phyloP scores from a whole-genome alignment of 1,140 invertebrate genomes.

The Ridgeia piscesae region DNA sequence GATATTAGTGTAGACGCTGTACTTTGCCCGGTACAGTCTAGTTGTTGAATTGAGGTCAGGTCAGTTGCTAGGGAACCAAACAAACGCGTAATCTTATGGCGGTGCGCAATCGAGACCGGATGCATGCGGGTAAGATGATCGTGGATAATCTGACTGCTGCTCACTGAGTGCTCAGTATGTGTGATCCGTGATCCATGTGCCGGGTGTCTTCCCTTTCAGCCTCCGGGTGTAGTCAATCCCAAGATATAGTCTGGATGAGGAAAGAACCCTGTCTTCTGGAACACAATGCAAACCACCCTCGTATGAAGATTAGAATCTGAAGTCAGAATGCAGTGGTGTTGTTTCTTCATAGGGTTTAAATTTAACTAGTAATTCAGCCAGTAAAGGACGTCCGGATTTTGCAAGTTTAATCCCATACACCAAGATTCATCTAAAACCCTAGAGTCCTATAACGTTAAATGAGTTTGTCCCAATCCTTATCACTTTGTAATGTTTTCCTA shows the following conservation, averaged over 20 bases:
- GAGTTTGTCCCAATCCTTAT: background rate
- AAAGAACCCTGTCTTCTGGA: background rate
- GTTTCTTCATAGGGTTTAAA: background rate
- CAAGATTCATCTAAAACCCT: background rate
- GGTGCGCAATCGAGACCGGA: background rate
- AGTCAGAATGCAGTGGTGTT: background rate
- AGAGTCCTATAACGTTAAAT: background rate
- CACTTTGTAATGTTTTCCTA: background rate
- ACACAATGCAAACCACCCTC: background rate
- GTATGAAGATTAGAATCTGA: background rate
- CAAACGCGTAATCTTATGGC: background rate
- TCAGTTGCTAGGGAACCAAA: background rate
- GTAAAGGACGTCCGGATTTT: background rate
- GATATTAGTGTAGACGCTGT: background rate
- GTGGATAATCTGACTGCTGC: background rate
- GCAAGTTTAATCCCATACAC: background rate
- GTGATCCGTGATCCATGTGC: background rate
- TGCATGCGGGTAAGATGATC: conserved; percentile 3
- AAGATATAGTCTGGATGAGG: background rate
- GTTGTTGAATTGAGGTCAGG: background rate
- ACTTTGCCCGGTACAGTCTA: background rate
- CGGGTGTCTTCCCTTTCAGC: background rate
- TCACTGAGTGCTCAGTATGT: background rate
- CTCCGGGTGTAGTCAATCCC: background rate
- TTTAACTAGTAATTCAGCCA: background rate